Base-by-base conservation (phyloP, 2,888 invertebrate genomes). In the Pollenia angustigena region DNA sequence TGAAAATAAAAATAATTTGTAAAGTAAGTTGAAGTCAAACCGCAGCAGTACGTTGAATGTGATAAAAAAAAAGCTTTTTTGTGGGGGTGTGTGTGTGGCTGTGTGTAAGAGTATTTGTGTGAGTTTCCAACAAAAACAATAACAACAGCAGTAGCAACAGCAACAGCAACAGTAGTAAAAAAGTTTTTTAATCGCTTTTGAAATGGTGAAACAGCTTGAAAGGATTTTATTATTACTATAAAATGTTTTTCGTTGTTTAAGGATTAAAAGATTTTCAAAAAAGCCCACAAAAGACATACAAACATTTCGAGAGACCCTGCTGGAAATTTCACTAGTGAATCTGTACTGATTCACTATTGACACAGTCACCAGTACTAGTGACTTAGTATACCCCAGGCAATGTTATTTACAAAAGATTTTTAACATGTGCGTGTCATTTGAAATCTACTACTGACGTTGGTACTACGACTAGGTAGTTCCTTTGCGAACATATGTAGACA, bases 131-230 rank as follows among this genome's bases (percentile, higher is more conserved):
- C 40, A 54, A 32, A 6, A 42, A 69, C 40, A 69, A 52, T 3
- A 62, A 62, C 3, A 75, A 46, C 66, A 50, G 12, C 66, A 66
- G 16, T 48, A 48, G n/a, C 54, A 72, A 46, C 18, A 64, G 18
- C 40, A 42, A 48, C 40, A 23, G 14, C 32, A 76, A 46, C 64
- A 81, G 12, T 6, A 48, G 72, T 6, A 68, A 78, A 69, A 84
- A 87, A 84, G 68, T 84, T 87, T 87, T 87, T 87, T 87, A 87
- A 87, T 87, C 87, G 81, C 87, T 87, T 87, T 87, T 78, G 84
- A 87, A 87, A 87, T 87, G 84, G 72, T 78, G 87, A 74, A 87
- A 81, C 87, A 87, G 87, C 87, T 87, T 87, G 87, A 87, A 84
- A 84, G 87, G 87, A 87, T 87, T 87, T 86, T 80, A 86, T 81